Evolutionary conservation across 2,888 invertebrate genomes (phyloP).

Genomic region (Ophion costatus): DNA sequence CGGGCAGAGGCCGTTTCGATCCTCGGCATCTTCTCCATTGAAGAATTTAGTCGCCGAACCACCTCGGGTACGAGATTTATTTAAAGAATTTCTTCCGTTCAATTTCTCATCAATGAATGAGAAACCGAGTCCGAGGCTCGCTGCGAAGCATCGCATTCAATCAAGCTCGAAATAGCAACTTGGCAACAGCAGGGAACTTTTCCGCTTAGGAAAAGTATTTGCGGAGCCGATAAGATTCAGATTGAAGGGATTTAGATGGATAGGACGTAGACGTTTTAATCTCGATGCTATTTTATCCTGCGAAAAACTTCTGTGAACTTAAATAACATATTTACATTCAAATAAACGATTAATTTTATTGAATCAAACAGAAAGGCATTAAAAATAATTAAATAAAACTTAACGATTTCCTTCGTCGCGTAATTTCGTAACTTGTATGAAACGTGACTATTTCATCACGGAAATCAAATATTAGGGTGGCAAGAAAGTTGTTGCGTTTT

Average conservation of each 20-base stretch:
- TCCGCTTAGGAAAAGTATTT: not conserved
- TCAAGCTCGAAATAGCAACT: not conserved
- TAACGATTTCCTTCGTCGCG: too few relatives aligned
- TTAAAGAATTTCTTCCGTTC: not conserved
- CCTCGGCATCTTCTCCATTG: not conserved
- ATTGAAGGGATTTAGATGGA: not conserved
- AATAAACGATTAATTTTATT: too few relatives aligned
- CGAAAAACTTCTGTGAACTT: not conserved
- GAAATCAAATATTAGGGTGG: too few relatives aligned
- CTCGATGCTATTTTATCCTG: not conserved
- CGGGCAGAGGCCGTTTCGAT: too few relatives aligned
- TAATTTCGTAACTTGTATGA: too few relatives aligned
- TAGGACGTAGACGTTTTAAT: not conserved
- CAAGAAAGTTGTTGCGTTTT: too few relatives aligned
- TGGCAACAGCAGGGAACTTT: not conserved
- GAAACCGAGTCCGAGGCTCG: not conserved
- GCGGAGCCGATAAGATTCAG: not conserved
- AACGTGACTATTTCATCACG: too few relatives aligned
- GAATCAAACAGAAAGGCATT: too few relatives aligned
- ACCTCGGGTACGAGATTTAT: not conserved
- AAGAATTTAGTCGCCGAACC: not conserved
- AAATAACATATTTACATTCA: too few relatives aligned
- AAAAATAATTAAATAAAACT: too few relatives aligned
- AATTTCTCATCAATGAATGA: not conserved
- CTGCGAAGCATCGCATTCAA: not conserved